Evolutionary conservation across 2,113 vertebrate genomes (phyloP).

Genomic region (Promerops cafer): DNA sequence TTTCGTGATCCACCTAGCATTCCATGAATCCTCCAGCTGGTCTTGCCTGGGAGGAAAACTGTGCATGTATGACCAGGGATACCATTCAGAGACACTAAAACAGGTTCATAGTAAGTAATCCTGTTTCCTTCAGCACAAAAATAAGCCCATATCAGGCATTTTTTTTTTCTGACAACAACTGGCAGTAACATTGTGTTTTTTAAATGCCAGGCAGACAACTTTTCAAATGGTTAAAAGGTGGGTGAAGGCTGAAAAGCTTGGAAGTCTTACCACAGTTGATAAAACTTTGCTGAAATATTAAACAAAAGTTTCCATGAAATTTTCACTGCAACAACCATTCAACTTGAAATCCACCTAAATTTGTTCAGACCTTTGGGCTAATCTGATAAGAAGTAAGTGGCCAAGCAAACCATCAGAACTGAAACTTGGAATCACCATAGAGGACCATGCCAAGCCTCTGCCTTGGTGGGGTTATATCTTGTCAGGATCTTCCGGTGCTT

Average conservation of each 20-base stretch:
- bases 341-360: not conserved
- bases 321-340: not conserved
- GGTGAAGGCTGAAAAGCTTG: not conserved
- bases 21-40: not conserved
- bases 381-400: not conserved
- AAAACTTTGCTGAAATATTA: not conserved
- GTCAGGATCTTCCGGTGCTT: not conserved
- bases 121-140: not conserved
- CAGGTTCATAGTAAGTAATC: not conserved
- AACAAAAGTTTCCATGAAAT: not conserved
- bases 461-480: not conserved
- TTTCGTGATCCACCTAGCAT: not conserved
- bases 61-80: not conserved
- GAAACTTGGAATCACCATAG: not conserved
- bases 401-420: not conserved
- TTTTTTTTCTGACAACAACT: not conserved
- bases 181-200: not conserved
- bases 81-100: not conserved
- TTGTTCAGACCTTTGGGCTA: not conserved
- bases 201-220: not conserved
- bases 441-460: not conserved
- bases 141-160: not conserved
- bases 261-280: not conserved
- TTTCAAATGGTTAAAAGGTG: not conserved
- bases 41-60: not conserved